Evolutionary conservation across 1,140 invertebrate species (phyloP), one percentile per base, ranked within the genome.

Genomic region (Lepidurus couesii): DNA sequence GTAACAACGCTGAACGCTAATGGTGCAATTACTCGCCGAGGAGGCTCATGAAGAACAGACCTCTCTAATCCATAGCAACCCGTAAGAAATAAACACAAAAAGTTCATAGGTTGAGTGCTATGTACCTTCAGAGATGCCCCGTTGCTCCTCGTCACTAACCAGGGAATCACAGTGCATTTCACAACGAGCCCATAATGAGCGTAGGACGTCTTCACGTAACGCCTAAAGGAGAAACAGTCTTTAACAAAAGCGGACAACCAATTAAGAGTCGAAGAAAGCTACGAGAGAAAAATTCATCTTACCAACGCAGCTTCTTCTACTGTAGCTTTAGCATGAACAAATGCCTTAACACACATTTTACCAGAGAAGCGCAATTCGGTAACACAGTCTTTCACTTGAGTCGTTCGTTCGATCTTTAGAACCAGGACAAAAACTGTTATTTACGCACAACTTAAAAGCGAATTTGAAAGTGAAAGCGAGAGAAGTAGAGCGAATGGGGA

Each of bases 81-180:
- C 11, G 47, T 47, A 43, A 34, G 78, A 77, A 77, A 81, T 65
- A 75, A 42, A 76, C 9, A 75, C 73, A 78, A 79, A 79, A 45
- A 44, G 81, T 47, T 75, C 75, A 80, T 83, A 90, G 88, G 89
- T 88, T 90, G 78, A 13, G 73, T 11, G 74, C 44, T 5, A 43
- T 0, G 11, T 77, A 80, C 75, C 75, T 74, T 45, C 44, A n/a
- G 34, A 65, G 45, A 88, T 88, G 80, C 89, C 86, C 81, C 89
- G 87, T 83, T 89, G 88, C 82, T 94, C 92, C 83, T 90, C 90
- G 21, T 65, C 53, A 84, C 94, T 92, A 82, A 93, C 91, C 53
- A 94, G 86, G 80, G 92, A 92, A 86, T 94, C 92, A 89, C 92
- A 93, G 82, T 95, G 91, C 89, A 95, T 91, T 82, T 93, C 92